Evolutionary conservation across 2,797 vertebrate genomes (phyloP).

Genomic region (Clarias platycephalus): DNA sequence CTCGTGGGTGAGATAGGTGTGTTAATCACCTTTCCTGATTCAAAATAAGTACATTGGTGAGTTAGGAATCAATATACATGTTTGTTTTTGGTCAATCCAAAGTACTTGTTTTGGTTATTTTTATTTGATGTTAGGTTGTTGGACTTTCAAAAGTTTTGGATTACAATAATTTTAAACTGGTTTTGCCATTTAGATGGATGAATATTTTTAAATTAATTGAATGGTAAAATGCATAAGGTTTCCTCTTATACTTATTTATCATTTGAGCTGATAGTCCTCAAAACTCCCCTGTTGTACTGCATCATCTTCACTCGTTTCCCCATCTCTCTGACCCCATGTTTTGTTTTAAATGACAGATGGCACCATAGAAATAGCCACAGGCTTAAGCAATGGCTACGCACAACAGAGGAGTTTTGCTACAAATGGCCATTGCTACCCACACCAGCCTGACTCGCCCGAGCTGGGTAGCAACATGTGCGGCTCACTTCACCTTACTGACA

Average conservation of each 20-base stretch:
- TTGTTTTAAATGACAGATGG: conserved; percentile 79
- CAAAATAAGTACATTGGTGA: background rate
- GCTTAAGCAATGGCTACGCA: conserved; percentile 77
- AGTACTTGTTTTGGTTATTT: background rate
- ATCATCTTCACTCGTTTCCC: conserved; percentile 22
- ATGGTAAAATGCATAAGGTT: background rate
- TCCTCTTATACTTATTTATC: background rate
- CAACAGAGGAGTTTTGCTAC: conserved; percentile 68
- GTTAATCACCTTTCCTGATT: background rate
- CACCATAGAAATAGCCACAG: conserved; percentile 74
- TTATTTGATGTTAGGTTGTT: background rate
- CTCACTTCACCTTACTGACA: conserved; percentile 82
- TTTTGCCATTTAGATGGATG: background rate
- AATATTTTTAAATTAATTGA: background rate
- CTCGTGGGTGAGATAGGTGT: no score
- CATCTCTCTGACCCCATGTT: conserved; percentile 40
- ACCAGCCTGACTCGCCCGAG: conserved; percentile 58
- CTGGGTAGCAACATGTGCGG: conserved; percentile 81
- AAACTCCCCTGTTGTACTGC: conserved; percentile 26
- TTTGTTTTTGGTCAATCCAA: background rate
- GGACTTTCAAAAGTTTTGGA: background rate
- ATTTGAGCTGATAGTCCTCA: background rate
- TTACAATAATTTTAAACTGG: background rate
- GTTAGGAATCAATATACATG: no score
- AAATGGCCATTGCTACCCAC: conserved; percentile 65